Conservation (phyloP, 2,797 vertebrate species). For the Luscinia megarhynchos region DNA sequence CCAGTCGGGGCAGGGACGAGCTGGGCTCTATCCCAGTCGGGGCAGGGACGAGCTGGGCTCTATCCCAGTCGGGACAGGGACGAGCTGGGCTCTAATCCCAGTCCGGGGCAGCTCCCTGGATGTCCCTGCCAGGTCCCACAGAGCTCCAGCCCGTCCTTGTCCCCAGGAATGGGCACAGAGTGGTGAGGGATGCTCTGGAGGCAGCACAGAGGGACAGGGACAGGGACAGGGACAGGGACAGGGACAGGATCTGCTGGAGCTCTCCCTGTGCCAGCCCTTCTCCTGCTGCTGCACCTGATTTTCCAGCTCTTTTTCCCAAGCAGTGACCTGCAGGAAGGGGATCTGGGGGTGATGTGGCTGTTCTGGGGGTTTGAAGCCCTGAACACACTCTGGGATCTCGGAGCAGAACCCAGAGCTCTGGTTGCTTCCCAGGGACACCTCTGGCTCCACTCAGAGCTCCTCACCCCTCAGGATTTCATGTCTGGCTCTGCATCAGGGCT, state of each 20-base stretch:
- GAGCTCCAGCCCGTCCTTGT: background rate
- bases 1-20: background rate
- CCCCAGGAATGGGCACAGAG: background rate
- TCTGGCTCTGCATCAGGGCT: background rate
- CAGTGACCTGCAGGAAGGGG: background rate
- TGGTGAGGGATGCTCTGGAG: background rate
- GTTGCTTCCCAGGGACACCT: background rate
- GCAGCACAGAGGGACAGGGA: background rate
- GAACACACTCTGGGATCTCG: fast-evolving
- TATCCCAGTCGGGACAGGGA: background rate
- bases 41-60: background rate
- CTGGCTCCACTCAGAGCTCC: background rate
- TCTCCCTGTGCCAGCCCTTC: background rate
- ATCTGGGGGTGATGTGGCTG: background rate
- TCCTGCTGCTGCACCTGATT: background rate
- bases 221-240: background rate
- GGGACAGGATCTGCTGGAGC: too few species aligned
- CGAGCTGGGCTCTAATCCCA: fast-evolving
- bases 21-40: background rate
- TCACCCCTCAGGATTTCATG: fast-evolving
- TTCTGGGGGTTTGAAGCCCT: background rate
- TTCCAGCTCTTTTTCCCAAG: background rate
- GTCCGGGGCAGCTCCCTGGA: fast-evolving
- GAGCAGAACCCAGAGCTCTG: fast-evolving
- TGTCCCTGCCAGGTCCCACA: background rate